Conservation (phyloP, 2,888 invertebrate species). For the Masnerella sp. region DNA sequence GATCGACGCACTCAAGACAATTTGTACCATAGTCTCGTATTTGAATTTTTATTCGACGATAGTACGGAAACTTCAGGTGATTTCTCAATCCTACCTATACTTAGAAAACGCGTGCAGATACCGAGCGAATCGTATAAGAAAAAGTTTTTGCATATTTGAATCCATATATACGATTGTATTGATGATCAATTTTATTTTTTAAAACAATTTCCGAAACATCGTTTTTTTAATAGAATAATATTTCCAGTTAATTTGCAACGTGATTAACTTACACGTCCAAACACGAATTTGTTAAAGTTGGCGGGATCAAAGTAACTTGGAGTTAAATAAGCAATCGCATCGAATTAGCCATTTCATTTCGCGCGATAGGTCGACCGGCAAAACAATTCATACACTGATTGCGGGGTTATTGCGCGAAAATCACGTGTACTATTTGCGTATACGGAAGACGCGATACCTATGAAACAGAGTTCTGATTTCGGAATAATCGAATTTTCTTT, state of each 20-base stretch:
- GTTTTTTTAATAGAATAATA: no score
- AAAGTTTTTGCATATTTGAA: no score
- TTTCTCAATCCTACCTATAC: no score
- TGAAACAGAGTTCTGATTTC: constrained; percentile 39
- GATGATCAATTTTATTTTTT: no score
- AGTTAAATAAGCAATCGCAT: constrained; percentile 17
- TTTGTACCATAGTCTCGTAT: no score
- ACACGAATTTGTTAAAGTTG: neutral
- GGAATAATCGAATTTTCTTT: constrained; percentile 41
- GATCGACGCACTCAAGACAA: no score
- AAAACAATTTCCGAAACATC: no score
- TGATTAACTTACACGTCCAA: constrained; percentile 1
- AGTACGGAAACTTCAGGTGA: no score
- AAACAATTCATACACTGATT: constrained; percentile 42
- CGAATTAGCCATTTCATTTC: constrained; percentile 32
- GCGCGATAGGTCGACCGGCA: constrained; percentile 7
- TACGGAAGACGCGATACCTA: constrained; percentile 19
- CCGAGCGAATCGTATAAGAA: no score
- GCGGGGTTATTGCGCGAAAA: constrained; percentile 44
- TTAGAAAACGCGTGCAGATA: no score
- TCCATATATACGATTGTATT: no score
- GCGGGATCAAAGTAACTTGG: neutral
- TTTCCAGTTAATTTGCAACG: neutral
- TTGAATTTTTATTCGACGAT: no score
- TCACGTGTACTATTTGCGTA: constrained; percentile 23